Conservation (phyloP, 2,797 vertebrate species). For the Pitangus sulphuratus region DNA sequence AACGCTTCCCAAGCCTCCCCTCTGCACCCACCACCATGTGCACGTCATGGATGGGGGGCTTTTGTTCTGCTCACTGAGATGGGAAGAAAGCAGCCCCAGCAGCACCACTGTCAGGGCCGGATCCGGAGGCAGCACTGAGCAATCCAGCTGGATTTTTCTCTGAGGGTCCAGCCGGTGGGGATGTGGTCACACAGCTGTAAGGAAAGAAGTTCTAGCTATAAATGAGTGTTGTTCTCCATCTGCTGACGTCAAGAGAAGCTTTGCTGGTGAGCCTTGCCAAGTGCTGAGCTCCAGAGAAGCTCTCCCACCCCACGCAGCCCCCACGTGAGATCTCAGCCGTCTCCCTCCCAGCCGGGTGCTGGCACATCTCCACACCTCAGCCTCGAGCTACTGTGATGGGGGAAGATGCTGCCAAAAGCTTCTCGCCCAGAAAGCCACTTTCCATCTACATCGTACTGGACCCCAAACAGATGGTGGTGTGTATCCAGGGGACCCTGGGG, state of each 20-base stretch:
- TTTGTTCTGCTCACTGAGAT: neutral
- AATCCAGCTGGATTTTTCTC: neutral
- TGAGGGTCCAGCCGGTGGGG: neutral
- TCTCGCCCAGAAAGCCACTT: neutral
- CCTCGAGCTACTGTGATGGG: neutral
- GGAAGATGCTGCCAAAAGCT: neutral
- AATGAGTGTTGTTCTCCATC: conserved; percentile 45
- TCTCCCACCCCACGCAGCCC: conserved; percentile 43
- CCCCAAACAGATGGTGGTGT: neutral
- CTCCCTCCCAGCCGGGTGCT: conserved; percentile 19
- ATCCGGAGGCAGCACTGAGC: neutral
- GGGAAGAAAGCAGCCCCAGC: neutral
- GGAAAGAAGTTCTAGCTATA: conserved; percentile 46
- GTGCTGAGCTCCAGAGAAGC: neutral
- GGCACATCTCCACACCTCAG: neutral
- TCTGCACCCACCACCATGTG: neutral
- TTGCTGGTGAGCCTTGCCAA: neutral
- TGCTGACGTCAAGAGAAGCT: conserved; percentile 53
- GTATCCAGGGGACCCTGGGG: accelerated
- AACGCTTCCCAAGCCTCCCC: neutral
- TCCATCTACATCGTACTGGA: neutral
- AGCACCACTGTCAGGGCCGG: neutral
- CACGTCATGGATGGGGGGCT: accelerated
- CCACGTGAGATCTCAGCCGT: conserved; percentile 45
- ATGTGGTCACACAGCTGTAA: conserved; percentile 7